Percentiles rank a stretch among this genome's conserved stretches.
Conservation (phyloP, 2,797 vertebrate genomes). For the Diplodus puntazzo region DNA sequence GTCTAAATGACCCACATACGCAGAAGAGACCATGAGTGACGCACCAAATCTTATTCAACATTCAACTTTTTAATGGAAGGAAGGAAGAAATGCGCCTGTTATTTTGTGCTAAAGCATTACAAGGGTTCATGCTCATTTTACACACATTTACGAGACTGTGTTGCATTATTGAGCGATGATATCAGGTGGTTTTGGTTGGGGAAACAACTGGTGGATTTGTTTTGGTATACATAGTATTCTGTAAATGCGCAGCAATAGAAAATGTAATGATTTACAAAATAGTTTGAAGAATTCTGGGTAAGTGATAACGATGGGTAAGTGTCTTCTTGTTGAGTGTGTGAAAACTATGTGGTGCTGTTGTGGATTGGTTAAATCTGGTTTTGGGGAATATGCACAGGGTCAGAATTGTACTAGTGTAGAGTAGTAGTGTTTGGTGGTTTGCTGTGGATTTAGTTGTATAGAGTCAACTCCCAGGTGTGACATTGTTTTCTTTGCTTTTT, state of each 20-base stretch:
- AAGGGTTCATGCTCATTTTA: conserved; percentile 61
- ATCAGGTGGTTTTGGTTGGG: not conserved
- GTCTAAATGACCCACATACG: too few species aligned
- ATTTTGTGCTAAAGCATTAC: conserved; percentile 1
- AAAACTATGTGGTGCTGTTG: not conserved
- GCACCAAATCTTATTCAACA: too few species aligned
- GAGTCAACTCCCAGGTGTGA: conserved; percentile 9
- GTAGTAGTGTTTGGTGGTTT: conserved; percentile 29
- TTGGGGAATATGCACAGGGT: not conserved
- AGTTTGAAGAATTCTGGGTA: not conserved
- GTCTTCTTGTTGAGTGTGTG: conserved; percentile 15
- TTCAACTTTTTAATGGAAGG: not conserved
- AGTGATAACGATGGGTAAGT: conserved; percentile 11
- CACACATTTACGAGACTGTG: not conserved
- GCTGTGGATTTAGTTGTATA: not conserved
- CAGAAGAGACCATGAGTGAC: too few species aligned
- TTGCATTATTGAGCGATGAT: not conserved
- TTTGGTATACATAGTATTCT: not conserved
- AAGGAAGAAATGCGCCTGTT: not conserved
- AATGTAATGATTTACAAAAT: not conserved
- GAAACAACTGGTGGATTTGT: not conserved
- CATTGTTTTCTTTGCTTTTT: conserved; percentile 60
- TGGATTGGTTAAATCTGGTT: not conserved
- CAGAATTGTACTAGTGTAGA: not conserved
- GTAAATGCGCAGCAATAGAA: not conserved